Base-by-base conservation (phyloP, 2,888 invertebrate species). In the Leptogaster cylindrica region DNA sequence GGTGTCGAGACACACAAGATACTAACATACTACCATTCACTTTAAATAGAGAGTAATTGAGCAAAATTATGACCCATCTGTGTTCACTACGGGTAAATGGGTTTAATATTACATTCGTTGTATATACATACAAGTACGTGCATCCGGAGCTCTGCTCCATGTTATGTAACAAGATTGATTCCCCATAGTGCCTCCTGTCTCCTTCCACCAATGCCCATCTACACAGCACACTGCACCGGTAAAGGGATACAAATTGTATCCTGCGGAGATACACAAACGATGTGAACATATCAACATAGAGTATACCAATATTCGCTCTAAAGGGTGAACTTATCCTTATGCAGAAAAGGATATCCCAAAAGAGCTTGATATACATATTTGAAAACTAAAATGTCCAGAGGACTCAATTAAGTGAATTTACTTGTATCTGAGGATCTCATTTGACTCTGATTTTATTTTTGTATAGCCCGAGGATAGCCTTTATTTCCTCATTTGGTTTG, bases 391-490 rank as follows among this genome's bases (percentile, higher is more conserved):
- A 66, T 66, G 66, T 66, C 66, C 66, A 66, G 66, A 66, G 66
- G 66, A 66, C 66, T 66, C 66, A 66, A 66, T 66, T 66, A 66
- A 66, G 41, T 66, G 66, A 66, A 66, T 66, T 66, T 66, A 52
- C 66, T 52, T 66, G 51, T 41, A 41, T 52, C 66, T 20, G 28
- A 66, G 66, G 52, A 25, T 36, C 52, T 66, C 41, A 66, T 27
- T 41, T n/a, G 66, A 39, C 39, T 39, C 66, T 20, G 25, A 66
- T 66, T 66, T 66, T 52, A 51, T 65, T 51, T 33, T 51, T 51
- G 61, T 33, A 63, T 14, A 25, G 61, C 61, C 61, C 28, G 27
- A 12, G 61, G 61, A 63, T 10, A 36, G 10, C 14, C 36, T 36
- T 36, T 36, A 36, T 36, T 36, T 36, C 14, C 36, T 4, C 10